Conservation (phyloP, 2,888 invertebrate species). For the Gymnocheta viridis region DNA sequence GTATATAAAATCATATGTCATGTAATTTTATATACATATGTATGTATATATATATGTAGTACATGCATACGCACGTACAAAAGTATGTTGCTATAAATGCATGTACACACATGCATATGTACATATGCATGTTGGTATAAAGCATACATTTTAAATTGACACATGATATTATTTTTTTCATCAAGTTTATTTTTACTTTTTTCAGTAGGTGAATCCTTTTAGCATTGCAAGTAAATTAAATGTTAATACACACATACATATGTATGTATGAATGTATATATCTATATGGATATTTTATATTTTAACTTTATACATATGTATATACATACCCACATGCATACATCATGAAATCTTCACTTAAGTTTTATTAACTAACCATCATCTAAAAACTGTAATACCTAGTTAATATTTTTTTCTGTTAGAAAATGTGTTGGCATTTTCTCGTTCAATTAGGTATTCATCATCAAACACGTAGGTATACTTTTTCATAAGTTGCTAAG, state of each 20-base stretch:
- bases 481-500: neutral
- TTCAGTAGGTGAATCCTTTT: too few relatives aligned
- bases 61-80: neutral
- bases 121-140: neutral
- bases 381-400: neutral
- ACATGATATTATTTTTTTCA: too few relatives aligned
- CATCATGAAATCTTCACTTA: neutral
- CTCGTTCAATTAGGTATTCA: slow-evolving; percentile 21
- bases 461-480: slow-evolving; percentile 9
- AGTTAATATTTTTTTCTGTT: neutral
- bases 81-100: too few relatives aligned
- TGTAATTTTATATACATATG: neutral
- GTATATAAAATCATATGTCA: too few relatives aligned
- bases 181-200: too few relatives aligned
- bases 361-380: neutral
- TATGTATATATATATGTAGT: neutral
- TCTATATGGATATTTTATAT: too few relatives aligned
- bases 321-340: too few relatives aligned
- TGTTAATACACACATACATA: too few relatives aligned
- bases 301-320: too few relatives aligned
- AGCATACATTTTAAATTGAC: too few relatives aligned
- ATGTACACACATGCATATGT: neutral
- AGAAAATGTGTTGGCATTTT: slow-evolving; percentile 32
- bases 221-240: too few relatives aligned
- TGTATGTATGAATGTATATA: too few relatives aligned